A percentile compares a stretch with the other conserved stretches of the same genome.
These are phyloP conservation scores for Microctonus aethiopoides DNA, from an alignment of 2,888 invertebrate species.

Conservation along the genomic window DNA sequence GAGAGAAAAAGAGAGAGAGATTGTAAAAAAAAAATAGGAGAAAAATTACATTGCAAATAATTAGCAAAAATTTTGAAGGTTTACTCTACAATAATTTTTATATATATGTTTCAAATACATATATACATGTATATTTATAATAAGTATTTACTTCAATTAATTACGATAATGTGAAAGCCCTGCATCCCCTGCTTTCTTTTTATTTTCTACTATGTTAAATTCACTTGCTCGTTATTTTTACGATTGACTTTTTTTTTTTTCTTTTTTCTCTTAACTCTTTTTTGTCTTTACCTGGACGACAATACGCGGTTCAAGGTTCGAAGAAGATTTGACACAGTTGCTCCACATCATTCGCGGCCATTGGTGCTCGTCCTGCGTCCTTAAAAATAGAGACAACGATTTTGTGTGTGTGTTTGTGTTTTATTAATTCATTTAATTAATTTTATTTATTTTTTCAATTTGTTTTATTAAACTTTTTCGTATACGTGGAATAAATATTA, in stretches of 20 bases:
- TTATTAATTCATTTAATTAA: background rate
- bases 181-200: background rate
- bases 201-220: slow-evolving; percentile 1
- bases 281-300: slow-evolving; percentile 31
- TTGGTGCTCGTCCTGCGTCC: slow-evolving; percentile 32
- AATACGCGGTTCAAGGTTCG: slow-evolving; percentile 30
- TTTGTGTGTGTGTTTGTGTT: slow-evolving; percentile 15
- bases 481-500: background rate
- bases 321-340: slow-evolving; percentile 20
- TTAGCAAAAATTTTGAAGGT: background rate
- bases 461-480: background rate
- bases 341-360: slow-evolving; percentile 31
- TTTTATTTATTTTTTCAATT: background rate
- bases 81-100: background rate
- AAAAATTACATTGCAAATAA: background rate
- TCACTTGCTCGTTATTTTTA: background rate
- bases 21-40: background rate
- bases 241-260: background rate
- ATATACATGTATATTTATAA: background rate
- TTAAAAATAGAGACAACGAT: slow-evolving; percentile 31
- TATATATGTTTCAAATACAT: background rate
- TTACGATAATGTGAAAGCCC: slow-evolving; percentile 21
- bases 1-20: background rate
- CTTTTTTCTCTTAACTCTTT: slow-evolving; percentile 6
- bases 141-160: slow-evolving; percentile 14